Conservation (phyloP, 92 coral and sea anemone species). For the Montipora capitata region DNA sequence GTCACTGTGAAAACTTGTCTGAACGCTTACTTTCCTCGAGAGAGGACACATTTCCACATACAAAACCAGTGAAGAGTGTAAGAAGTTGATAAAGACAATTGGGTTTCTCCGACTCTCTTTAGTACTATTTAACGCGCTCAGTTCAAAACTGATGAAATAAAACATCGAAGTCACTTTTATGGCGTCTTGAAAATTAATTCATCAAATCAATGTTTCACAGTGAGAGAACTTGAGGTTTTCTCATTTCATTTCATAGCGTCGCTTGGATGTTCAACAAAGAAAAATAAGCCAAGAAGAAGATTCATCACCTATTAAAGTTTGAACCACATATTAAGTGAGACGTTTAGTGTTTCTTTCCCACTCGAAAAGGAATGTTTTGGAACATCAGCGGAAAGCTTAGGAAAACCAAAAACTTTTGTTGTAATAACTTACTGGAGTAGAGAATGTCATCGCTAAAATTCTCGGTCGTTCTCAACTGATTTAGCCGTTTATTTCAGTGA, state of each 20-base stretch:
- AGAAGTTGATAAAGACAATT: background rate
- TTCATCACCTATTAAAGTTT: slow-evolving; percentile 5
- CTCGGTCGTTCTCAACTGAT: background rate
- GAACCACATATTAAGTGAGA: background rate
- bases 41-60: background rate
- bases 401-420: background rate
- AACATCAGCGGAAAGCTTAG: background rate
- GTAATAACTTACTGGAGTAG: background rate
- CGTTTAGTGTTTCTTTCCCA: background rate
- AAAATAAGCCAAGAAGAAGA: slow-evolving; percentile 6
- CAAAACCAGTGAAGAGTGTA: slow-evolving; percentile 1
- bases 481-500: no score
- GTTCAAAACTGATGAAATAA: slow-evolving; percentile 6
- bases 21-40: background rate
- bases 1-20: no score
- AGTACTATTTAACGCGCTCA: background rate
- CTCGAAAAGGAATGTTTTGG: no score
- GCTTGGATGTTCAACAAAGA: background rate
- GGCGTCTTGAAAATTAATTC: slow-evolving; percentile 6
- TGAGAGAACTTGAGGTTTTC: slow-evolving; percentile 11
- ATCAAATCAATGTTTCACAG: slow-evolving; percentile 27
- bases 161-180: background rate
- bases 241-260: background rate
- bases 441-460: background rate
- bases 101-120: background rate